Percentiles rank a stretch among this genome's conserved stretches.
phyloP scores from a whole-genome alignment of 2,113 vertebrate genomes.

The Heterotilapia buettikoferi region DNA sequence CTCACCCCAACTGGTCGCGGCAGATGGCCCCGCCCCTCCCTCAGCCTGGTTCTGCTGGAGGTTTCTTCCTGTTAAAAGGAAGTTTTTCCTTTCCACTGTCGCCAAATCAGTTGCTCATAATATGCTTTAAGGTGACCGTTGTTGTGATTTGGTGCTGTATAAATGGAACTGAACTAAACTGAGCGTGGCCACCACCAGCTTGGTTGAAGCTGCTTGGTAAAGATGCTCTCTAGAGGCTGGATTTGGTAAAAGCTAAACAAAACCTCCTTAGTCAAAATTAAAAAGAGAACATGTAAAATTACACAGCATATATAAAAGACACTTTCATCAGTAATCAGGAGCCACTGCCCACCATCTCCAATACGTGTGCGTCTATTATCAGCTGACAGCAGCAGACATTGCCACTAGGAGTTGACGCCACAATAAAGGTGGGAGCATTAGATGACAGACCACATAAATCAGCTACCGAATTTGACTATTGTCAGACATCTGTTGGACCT shows the following conservation, averaged over 20 bases:
- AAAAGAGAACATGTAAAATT: neutral
- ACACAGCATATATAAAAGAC: neutral
- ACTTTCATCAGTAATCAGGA: neutral
- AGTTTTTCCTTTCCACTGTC: neutral
- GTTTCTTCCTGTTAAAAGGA: neutral
- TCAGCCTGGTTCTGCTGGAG: neutral
- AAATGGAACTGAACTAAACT: neutral
- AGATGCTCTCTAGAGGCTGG: neutral
- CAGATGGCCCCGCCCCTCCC: neutral
- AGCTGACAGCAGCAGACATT: neutral
- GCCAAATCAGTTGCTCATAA: neutral
- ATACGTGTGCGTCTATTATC: neutral
- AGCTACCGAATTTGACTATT: neutral
- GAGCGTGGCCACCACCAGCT: neutral
- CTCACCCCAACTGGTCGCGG: fast-evolving
- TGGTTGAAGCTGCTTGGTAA: fast-evolving
- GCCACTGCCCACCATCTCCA: neutral
- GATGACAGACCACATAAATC: neutral
- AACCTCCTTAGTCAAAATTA: neutral
- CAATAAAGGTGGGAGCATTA: neutral
- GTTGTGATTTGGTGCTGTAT: neutral
- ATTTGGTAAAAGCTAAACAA: neutral
- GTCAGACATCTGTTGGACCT: neutral
- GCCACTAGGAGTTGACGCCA: neutral
- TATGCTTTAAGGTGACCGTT: neutral